phyloP scores from a whole-genome alignment of 2,113 vertebrate species.

The Menidia beryllina region DNA sequence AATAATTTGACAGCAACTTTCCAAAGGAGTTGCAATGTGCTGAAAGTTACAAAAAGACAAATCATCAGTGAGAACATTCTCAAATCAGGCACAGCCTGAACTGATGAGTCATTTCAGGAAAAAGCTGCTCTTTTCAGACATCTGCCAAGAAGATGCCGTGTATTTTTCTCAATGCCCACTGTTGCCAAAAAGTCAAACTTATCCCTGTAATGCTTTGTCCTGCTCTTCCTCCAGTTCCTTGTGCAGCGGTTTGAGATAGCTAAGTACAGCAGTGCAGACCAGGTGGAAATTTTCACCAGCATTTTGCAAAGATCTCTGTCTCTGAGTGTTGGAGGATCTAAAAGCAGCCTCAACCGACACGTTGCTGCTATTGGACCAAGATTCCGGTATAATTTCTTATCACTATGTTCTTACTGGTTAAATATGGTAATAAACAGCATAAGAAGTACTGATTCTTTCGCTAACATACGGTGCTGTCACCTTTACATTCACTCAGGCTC shows the following conservation, averaged over 20 bases:
- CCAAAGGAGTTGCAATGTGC: too few relatives aligned
- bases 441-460: neutral
- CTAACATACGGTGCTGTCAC: neutral
- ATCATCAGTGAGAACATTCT: too few relatives aligned
- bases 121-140: too few relatives aligned
- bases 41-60: too few relatives aligned
- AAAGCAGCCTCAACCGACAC: slow-evolving; percentile 90
- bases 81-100: too few relatives aligned
- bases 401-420: neutral
- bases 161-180: too few relatives aligned
- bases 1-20: neutral
- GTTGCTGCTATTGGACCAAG: slow-evolving; percentile 94
- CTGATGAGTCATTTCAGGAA: neutral
- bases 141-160: too few relatives aligned
- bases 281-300: slow-evolving; percentile 95
- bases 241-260: slow-evolving; percentile 97
- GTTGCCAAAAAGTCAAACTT: neutral
- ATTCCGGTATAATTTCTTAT: slow-evolving; percentile 83
- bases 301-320: slow-evolving; percentile 93
- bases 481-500: slow-evolving; percentile 77
- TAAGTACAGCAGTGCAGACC: slow-evolving; percentile 97
- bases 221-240: slow-evolving; percentile 85
- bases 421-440: neutral
- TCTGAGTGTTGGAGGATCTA: slow-evolving; percentile 89
- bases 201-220: neutral